phyloP scores from a whole-genome alignment of 2,113 vertebrate species.

The Picathartes gymnocephalus region DNA sequence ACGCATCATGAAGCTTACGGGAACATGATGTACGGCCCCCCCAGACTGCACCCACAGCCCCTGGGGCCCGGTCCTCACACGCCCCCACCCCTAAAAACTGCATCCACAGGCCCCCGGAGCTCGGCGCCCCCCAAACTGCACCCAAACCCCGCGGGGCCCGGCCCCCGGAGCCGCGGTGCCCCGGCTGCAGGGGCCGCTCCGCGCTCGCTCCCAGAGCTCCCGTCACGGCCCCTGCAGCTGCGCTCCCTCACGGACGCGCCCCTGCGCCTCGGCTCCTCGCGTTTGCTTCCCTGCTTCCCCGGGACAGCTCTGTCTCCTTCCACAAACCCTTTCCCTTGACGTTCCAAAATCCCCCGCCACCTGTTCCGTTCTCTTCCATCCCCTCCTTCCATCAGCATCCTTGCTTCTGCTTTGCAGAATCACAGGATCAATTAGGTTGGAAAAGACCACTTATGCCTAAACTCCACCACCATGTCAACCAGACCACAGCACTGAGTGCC shows the following conservation, averaged over 20 bases:
- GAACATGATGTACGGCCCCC: rapidly evolving
- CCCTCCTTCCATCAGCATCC: too few species aligned
- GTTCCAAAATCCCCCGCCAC: not conserved
- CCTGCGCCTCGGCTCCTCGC: rapidly evolving
- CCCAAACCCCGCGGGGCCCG: not conserved
- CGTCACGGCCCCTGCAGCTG: rapidly evolving
- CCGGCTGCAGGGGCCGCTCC: not conserved
- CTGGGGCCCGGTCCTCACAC: not conserved
- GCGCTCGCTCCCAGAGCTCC: rapidly evolving
- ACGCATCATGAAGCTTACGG: too few species aligned
- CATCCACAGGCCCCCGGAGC: not conserved
- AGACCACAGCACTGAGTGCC: not conserved
- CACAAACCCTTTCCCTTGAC: too few species aligned
- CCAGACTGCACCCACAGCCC: not conserved
- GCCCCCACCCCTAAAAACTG: too few species aligned
- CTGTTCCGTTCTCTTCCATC: not conserved
- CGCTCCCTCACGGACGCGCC: rapidly evolving
- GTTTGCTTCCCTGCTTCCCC: too few species aligned
- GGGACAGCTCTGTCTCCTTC: too few species aligned
- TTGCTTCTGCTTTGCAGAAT: not conserved
- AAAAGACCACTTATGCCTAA: not conserved
- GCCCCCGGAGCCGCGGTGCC: not conserved
- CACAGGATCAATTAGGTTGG: not conserved
- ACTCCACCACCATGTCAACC: not conserved
- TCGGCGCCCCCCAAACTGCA: rapidly evolving